Percentiles rank a stretch among this genome's conserved stretches.
phyloP scores from a whole-genome alignment of 64 coral and sea anemone species.

The Cladopsammia gracilis region DNA sequence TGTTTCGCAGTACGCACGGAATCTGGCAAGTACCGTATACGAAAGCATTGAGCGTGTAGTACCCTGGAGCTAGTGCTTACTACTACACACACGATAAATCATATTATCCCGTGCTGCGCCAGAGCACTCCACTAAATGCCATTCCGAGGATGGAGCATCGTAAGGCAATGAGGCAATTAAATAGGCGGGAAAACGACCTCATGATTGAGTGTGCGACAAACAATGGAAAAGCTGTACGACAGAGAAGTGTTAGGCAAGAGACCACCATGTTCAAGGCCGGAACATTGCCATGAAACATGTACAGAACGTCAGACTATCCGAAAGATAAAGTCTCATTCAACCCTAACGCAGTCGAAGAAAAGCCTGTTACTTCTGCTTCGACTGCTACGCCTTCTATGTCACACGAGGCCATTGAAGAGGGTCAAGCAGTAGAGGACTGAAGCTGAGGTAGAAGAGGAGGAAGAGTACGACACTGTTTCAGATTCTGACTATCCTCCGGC shows the following conservation, averaged over 20 bases:
- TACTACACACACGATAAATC: not conserved
- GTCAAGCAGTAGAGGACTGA: too few relatives aligned
- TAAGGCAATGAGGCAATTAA: slow-evolving; percentile 21
- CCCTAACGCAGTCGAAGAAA: too few relatives aligned
- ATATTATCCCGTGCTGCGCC: slow-evolving; percentile 10
- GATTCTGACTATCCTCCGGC: too few relatives aligned
- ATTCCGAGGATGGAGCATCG: slow-evolving; percentile 41
- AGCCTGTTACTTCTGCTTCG: too few relatives aligned
- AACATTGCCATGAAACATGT: slow-evolving; percentile 62
- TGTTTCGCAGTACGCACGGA: too few relatives aligned
- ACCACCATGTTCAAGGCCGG: slow-evolving; percentile 68
- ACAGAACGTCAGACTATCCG: slow-evolving; percentile 1
- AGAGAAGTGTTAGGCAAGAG: slow-evolving; percentile 72
- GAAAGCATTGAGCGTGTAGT: slow-evolving; percentile 9
- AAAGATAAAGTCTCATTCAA: too few relatives aligned
- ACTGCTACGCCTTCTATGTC: too few relatives aligned
- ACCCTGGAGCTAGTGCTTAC: too few relatives aligned
- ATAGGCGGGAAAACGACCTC: slow-evolving; percentile 53
- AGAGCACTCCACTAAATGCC: slow-evolving; percentile 47
- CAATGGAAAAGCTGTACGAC: slow-evolving; percentile 44
- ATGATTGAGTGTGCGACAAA: slow-evolving; percentile 50
- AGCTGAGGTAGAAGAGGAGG: too few relatives aligned
- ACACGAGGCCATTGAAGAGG: too few relatives aligned
- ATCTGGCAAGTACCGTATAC: slow-evolving; percentile 11
- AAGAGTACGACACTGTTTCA: too few relatives aligned